A percentile compares a stretch with the other conserved stretches of the same genome.
phyloP scores from a whole-genome alignment of 2,888 invertebrate species.

The Cyrtodaria siliqua region DNA sequence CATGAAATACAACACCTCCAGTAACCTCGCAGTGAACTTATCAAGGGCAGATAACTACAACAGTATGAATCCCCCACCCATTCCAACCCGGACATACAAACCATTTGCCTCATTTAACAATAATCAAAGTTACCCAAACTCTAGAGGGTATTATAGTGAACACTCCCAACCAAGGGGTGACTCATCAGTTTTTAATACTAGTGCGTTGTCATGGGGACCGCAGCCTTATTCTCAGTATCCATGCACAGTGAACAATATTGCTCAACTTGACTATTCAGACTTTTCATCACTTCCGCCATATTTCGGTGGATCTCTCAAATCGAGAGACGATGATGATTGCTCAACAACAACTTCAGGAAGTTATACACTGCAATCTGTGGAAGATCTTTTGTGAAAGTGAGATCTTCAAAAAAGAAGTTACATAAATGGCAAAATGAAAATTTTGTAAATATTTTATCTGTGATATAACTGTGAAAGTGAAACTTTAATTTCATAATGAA shows the following conservation, averaged over 20 bases:
- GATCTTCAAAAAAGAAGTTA: too few species aligned
- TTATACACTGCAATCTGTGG: constrained; percentile 58
- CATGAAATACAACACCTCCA: constrained; percentile 15
- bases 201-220: constrained; percentile 51
- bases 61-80: constrained; percentile 53
- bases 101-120: constrained; percentile 52
- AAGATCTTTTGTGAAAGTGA: constrained; percentile 54
- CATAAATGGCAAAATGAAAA: too few species aligned
- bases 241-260: constrained; percentile 10
- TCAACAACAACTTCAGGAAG: constrained; percentile 66
- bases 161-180: constrained; percentile 23
- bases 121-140: constrained; percentile 42
- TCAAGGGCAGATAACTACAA: not conserved
- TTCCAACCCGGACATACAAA: constrained; percentile 59
- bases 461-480: too few species aligned
- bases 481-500: too few species aligned
- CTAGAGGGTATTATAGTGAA: constrained; percentile 32
- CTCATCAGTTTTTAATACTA: constrained; percentile 36
- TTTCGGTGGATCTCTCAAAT: constrained; percentile 39
- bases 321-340: constrained; percentile 63
- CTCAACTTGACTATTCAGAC: constrained; percentile 45
- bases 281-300: constrained; percentile 39
- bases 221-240: constrained; percentile 46
- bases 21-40: not conserved
- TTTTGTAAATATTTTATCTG: too few species aligned